Conservation (phyloP, 2,888 invertebrate genomes). For the Unio delphinus region DNA sequence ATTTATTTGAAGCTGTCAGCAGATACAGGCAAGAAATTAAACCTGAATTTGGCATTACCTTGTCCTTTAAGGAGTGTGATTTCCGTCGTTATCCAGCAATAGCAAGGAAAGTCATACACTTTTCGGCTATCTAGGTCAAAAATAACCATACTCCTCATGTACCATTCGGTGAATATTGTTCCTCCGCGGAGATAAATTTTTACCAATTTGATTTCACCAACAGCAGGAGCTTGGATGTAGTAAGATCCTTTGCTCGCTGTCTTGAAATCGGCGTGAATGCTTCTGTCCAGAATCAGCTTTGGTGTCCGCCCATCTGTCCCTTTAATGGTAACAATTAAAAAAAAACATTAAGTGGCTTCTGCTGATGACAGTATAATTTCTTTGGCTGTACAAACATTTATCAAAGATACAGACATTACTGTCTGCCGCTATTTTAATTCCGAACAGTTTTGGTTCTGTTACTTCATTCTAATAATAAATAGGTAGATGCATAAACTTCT, state of each 20-base stretch:
- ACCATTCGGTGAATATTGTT: slow-evolving; percentile 23
- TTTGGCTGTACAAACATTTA: too few species aligned
- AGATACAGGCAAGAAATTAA: neutral
- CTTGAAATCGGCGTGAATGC: slow-evolving; percentile 32
- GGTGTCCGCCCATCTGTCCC: slow-evolving; percentile 29
- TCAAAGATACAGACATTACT: too few species aligned
- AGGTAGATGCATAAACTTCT: too few species aligned
- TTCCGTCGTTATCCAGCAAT: slow-evolving; percentile 24
- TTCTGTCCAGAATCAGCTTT: slow-evolving; percentile 23
- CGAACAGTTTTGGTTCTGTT: too few species aligned
- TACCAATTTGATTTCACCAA: slow-evolving; percentile 32
- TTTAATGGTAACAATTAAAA: too few species aligned
- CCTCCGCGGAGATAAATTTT: slow-evolving; percentile 35
- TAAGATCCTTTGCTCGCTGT: slow-evolving; percentile 31
- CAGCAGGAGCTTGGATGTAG: slow-evolving; percentile 26
- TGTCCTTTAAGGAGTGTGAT: slow-evolving; percentile 24
- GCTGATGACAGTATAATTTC: too few species aligned
- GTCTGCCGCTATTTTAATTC: too few species aligned
- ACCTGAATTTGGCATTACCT: slow-evolving; percentile 9
- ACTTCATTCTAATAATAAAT: too few species aligned
- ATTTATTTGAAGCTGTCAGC: too few species aligned
- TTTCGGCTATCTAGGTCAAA: slow-evolving; percentile 26
- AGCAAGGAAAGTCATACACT: slow-evolving; percentile 28
- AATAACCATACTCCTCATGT: slow-evolving; percentile 27
- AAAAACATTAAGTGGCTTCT: too few species aligned